Conservation (phyloP, 2,888 invertebrate species). For the Limnephilus rhombicus region DNA sequence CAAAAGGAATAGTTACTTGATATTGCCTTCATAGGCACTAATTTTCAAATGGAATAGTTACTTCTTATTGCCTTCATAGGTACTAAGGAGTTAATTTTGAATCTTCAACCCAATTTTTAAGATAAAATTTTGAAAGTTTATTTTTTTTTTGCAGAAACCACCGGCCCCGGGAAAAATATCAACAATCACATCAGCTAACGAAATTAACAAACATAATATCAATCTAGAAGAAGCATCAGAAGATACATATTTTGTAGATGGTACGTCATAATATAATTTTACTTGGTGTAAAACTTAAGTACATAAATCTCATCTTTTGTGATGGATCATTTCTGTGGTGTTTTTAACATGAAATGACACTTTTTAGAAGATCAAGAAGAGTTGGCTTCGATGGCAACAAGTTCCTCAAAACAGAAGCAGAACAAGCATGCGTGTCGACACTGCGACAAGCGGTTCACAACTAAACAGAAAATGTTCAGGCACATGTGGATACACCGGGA, state of each 20-base stretch:
- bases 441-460: constrained; percentile 73
- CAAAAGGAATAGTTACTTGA: too few relatives aligned
- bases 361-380: constrained; percentile 39
- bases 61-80: too few relatives aligned
- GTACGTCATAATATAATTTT: neutral
- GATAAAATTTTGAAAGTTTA: neutral
- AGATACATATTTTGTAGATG: neutral
- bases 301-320: neutral
- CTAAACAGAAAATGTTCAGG: constrained; percentile 74
- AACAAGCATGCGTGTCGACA: constrained; percentile 72
- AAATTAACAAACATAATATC: neutral
- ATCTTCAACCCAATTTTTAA: neutral
- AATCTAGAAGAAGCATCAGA: neutral
- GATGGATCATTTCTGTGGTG: neutral
- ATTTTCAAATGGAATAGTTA: too few relatives aligned
- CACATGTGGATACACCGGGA: constrained; percentile 75
- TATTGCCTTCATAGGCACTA: too few relatives aligned
- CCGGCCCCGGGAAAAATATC: neutral
- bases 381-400: neutral
- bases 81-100: too few relatives aligned
- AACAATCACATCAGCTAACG: neutral
- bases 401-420: constrained; percentile 68
- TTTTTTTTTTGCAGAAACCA: neutral
- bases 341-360: neutral
- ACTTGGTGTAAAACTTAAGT: neutral